Conservation (phyloP, 2,797 vertebrate genomes). For the Coilia nasus region DNA sequence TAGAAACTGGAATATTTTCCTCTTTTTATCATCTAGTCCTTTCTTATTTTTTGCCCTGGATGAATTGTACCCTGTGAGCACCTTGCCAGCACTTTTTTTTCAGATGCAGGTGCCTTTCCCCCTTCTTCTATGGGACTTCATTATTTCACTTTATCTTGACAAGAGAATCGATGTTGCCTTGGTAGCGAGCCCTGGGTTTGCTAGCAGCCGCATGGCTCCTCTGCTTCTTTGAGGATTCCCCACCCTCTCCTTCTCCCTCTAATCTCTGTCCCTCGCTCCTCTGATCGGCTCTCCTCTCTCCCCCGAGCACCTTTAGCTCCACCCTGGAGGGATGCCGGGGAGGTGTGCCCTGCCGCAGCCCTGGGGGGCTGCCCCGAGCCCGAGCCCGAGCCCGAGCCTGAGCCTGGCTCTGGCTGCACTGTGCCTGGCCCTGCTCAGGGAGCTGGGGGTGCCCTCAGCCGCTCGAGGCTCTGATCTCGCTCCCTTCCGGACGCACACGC, state of each 20-base stretch:
- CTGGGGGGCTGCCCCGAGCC: conserved; percentile 40
- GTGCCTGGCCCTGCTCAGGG: conserved; percentile 45
- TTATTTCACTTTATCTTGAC: conserved; percentile 4
- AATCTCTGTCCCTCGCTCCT: conserved; percentile 7
- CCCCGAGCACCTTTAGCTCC: neutral
- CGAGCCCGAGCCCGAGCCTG: too few species aligned
- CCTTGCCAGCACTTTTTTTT: conserved; percentile 22
- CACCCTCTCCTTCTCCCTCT: too few species aligned
- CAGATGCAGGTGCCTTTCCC: neutral
- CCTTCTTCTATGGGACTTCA: conserved; percentile 7
- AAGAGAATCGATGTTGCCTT: conserved; percentile 12
- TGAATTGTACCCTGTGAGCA: neutral
- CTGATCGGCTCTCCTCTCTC: neutral
- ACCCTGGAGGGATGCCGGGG: conserved; percentile 46
- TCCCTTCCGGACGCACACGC: conserved; percentile 37
- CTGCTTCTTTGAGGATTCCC: conserved; percentile 45
- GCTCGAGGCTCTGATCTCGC: conserved; percentile 42
- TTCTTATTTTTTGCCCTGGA: too few species aligned
- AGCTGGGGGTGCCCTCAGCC: conserved; percentile 46
- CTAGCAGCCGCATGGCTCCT: conserved; percentile 45
- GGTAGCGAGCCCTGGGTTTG: conserved; percentile 32
- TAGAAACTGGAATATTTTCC: neutral
- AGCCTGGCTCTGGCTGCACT: conserved; percentile 46
- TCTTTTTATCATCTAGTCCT: neutral
- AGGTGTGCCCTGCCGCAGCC: conserved; percentile 37